Conservation (phyloP, 2,113 vertebrate genomes). For the Condylura cristata region DNA sequence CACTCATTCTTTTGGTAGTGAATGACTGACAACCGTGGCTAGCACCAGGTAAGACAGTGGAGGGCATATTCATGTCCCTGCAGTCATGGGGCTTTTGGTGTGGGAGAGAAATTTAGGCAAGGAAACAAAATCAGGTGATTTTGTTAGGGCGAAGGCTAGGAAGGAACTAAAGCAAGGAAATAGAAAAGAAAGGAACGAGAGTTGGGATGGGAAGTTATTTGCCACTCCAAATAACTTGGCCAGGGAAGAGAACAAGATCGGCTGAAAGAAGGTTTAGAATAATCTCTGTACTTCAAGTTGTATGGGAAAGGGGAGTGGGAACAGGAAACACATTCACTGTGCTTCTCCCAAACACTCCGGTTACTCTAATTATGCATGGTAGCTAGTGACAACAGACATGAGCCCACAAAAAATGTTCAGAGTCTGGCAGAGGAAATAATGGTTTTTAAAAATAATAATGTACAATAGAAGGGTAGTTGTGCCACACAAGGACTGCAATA, state of each 20-base stretch:
- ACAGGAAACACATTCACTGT: not conserved
- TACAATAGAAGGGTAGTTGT: not conserved
- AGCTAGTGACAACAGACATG: not conserved
- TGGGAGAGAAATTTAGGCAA: not conserved
- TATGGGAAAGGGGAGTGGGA: not conserved
- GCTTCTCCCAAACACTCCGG: not conserved
- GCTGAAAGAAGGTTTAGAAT: not conserved
- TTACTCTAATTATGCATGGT: not conserved
- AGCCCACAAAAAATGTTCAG: not conserved
- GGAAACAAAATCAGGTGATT: not conserved
- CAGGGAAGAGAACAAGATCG: not conserved
- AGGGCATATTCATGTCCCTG: not conserved
- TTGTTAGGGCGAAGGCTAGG: not conserved
- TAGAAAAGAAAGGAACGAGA: not conserved
- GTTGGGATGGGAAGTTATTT: not conserved
- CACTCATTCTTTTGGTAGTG: not conserved
- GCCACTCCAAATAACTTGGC: not conserved
- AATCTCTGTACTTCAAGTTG: not conserved
- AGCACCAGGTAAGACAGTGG: not conserved
- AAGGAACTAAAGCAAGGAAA: not conserved
- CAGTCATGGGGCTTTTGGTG: not conserved
- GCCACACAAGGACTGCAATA: not conserved
- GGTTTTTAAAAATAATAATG: not conserved
- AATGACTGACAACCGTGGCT: not conserved
- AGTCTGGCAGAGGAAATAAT: not conserved